A percentile compares a stretch with the other conserved stretches of the same genome.
phyloP scores from a whole-genome alignment of 2,888 invertebrate genomes.

The Agrenia bidenticulata region DNA sequence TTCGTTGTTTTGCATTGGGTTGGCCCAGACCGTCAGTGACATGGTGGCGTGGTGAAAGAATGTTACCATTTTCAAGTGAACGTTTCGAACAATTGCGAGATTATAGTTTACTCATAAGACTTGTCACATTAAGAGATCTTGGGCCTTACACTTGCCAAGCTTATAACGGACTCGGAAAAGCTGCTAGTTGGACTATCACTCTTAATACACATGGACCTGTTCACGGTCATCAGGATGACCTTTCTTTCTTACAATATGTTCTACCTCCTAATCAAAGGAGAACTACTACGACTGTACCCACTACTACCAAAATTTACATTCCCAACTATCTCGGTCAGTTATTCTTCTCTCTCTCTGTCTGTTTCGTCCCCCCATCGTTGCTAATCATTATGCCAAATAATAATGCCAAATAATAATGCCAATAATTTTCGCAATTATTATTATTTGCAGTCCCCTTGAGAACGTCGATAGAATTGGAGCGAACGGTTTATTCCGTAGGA shows the following conservation, averaged over 20 bases:
- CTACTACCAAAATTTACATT: slow-evolving; percentile 21
- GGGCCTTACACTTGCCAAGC: slow-evolving; percentile 83
- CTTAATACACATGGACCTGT: slow-evolving; percentile 73
- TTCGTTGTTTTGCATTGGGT: slow-evolving; percentile 81
- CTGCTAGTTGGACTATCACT: slow-evolving; percentile 74
- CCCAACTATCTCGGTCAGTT: too few species aligned
- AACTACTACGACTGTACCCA: slow-evolving; percentile 36
- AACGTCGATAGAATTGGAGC: slow-evolving; percentile 61
- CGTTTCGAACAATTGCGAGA: slow-evolving; percentile 72
- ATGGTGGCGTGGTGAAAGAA: slow-evolving; percentile 78
- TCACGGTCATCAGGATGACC: slow-evolving; percentile 62
- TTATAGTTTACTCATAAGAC: slow-evolving; percentile 71
- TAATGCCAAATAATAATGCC: not conserved
- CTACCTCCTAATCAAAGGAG: slow-evolving; percentile 60
- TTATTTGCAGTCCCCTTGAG: slow-evolving; percentile 50
- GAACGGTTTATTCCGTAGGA: slow-evolving; percentile 65
- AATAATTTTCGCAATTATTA: not conserved
- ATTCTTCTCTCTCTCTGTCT: too few species aligned
- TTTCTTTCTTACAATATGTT: slow-evolving; percentile 64
- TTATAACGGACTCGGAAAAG: slow-evolving; percentile 76
- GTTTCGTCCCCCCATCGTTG: not conserved
- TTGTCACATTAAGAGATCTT: slow-evolving; percentile 69
- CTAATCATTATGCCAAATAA: slow-evolving; percentile 24
- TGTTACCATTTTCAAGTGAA: slow-evolving; percentile 71
- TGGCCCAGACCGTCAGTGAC: slow-evolving; percentile 75